Base-by-base conservation (phyloP, 2,797 vertebrate species). In the Microtus agrestis region DNA sequence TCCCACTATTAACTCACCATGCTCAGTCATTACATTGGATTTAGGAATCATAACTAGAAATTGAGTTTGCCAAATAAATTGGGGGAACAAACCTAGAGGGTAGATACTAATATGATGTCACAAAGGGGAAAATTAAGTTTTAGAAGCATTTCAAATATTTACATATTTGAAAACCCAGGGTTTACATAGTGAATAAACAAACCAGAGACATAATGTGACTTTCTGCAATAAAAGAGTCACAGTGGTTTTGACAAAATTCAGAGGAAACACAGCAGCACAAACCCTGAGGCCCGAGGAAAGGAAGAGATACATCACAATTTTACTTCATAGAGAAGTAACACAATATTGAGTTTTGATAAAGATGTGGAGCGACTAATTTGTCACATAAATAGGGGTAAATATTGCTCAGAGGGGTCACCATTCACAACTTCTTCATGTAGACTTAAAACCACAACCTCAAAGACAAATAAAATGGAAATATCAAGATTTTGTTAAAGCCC, bases 361-460 rank as follows among this genome's bases (percentile, higher is more conserved):
- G 31, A 69, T 37, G 65, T 15, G 5, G 31, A 86, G 31, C 23
- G 63, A 69, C 19, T 51, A 69, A 27, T n/a, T 37, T 3, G 34
- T 10, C 23, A 37, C 43, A 27, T 21, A 71, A 86, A 27, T 51
- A 31, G n/a, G 31, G n/a, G 21, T 21, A 69, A 69, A 86, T n/a
- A 69, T 69, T 69, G n/a, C 63, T n/a, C 21, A 67, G 17, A 48
- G 11, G 63, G 31, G 21, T 9, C 31, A 51, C 6, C 31, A n/a
- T 17, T 86, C 65, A 9, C 13, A 34, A 9, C 5, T 23, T 65
- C 29, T 84, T 12, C 43, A 9, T 48, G 34, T 67, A 96, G 27
- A 84, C 46, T 94, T 93, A 96, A 25, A 77, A n/a, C 29, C 79
- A 93, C 76, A 85, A 87, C 96, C 61, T 19, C 37, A 6, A 46